These are phyloP conservation scores for Corythornis madagascariensis DNA, from an alignment of 2,113 vertebrate genomes.

Conservation along the genomic window DNA sequence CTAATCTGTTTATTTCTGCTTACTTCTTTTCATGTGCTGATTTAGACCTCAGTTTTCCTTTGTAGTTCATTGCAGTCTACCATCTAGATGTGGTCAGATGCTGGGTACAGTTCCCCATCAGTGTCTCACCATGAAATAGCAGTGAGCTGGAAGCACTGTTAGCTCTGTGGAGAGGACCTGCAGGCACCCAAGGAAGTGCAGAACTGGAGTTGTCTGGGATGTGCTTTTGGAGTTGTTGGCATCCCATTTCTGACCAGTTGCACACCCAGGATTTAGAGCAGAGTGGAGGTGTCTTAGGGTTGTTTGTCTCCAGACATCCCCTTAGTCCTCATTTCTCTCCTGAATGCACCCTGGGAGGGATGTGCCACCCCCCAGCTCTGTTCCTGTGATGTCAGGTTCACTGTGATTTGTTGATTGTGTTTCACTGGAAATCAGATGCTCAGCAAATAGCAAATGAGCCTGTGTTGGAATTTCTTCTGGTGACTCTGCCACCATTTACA, in stretches of 20 bases:
- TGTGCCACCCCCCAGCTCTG: background rate
- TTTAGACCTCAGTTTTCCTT: background rate
- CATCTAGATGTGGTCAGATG: background rate
- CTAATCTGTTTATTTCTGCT: background rate
- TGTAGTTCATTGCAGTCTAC: background rate
- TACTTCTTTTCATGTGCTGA: background rate
- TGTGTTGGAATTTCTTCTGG: background rate
- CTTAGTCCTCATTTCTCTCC: background rate
- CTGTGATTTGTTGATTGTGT: background rate
- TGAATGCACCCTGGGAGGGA: rapidly evolving
- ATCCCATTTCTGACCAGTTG: background rate
- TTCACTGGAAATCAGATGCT: background rate
- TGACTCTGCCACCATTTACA: background rate
- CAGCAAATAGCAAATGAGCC: background rate
- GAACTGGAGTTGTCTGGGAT: background rate
- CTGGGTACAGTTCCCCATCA: background rate
- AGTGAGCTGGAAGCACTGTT: background rate
- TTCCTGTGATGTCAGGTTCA: background rate
- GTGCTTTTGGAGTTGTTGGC: background rate
- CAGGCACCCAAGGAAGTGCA: background rate
- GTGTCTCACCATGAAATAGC: background rate
- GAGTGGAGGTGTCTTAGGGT: background rate
- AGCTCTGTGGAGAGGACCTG: background rate
- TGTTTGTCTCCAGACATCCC: background rate
- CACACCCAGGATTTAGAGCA: background rate